Percentiles rank a stretch among this genome's conserved stretches.
Conservation (phyloP, 2,113 vertebrate genomes). For the Colius striatus region DNA sequence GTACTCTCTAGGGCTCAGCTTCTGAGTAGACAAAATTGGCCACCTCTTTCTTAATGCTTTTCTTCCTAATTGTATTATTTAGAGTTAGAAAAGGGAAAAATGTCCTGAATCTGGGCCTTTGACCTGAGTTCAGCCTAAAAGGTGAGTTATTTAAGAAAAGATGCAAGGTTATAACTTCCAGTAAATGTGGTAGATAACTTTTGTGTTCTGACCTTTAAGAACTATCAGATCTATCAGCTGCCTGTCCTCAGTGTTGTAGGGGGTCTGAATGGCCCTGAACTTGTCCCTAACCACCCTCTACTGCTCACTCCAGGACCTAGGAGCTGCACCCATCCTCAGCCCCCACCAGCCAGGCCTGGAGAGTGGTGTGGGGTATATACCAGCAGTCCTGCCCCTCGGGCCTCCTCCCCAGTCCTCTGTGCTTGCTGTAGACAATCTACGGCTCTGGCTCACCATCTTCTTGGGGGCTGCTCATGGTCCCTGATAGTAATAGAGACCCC, state of each 20-base stretch:
- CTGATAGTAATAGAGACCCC: neutral
- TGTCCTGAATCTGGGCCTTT: neutral
- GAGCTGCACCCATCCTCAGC: neutral
- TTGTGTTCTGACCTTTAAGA: neutral
- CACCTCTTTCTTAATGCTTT: neutral
- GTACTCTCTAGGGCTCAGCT: neutral
- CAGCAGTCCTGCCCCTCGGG: fast-evolving
- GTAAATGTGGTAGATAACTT: neutral
- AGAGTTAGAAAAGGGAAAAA: neutral
- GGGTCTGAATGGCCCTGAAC: neutral
- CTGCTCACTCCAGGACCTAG: no score
- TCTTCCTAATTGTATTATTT: neutral
- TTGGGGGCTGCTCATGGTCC: fast-evolving
- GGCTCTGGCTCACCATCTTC: fast-evolving
- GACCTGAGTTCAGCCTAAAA: neutral
- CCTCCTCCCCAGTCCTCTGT: neutral
- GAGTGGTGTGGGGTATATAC: fast-evolving
- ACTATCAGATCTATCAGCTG: neutral
- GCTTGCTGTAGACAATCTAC: fast-evolving
- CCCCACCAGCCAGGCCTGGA: fast-evolving
- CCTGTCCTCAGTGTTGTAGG: neutral
- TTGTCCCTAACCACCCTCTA: neutral
- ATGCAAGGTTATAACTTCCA: neutral
- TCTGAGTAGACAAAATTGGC: neutral
- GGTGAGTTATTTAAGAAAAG: neutral